Base-by-base conservation (phyloP, 2,113 vertebrate genomes). In the Struthio camelus region DNA sequence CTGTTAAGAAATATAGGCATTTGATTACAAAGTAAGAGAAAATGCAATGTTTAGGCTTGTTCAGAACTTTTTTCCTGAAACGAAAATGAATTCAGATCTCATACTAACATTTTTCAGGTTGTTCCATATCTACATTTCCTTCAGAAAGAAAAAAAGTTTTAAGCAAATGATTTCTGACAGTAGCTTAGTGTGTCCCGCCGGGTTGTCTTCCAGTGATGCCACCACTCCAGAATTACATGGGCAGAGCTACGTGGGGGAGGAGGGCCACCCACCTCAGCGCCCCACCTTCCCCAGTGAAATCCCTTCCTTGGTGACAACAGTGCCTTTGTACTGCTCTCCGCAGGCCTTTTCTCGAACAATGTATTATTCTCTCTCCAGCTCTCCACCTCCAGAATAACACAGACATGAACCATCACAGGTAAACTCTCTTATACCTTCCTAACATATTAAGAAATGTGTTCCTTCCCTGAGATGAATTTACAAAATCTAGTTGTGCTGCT, bases 361-460 rank as follows among this genome's bases (percentile, higher is more conserved):
- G 8, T 1, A 0, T n/a, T 1, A 0, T n/a, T 83, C 1, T 0
- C 14, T 80, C 61, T 9, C 34, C 23, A 36, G 40, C 54, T 15
- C 38, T 38, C 44, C 25, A 16, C 20, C 70, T 80, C 13, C n/a
- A 77, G 59, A 70, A 20, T 48, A 18, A 61, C 32, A 73, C 23
- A 51, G 20, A 59, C 7, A 6, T 42, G 19, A 20, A 23, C 32
- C n/a, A 38, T 30, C 40, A 54, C 27, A 64, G 16, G 46, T 23
- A 14, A 69, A 48, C 18, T 40, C 44, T 70, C 40, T 27, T 51
- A 25, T 15, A 59, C 4, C 19, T 80, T 70, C 38, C 44, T 76
- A 69, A 17, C 36, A 58, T 3, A 5, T 38, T 64, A 83, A 69
- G 66, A 80, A 87, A 44, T 56, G 3, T 42, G 10, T 36, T 88